These are phyloP conservation scores for Rhinoderma darwinii DNA, from an alignment of 2,113 vertebrate species.

Conservation along the genomic window DNA sequence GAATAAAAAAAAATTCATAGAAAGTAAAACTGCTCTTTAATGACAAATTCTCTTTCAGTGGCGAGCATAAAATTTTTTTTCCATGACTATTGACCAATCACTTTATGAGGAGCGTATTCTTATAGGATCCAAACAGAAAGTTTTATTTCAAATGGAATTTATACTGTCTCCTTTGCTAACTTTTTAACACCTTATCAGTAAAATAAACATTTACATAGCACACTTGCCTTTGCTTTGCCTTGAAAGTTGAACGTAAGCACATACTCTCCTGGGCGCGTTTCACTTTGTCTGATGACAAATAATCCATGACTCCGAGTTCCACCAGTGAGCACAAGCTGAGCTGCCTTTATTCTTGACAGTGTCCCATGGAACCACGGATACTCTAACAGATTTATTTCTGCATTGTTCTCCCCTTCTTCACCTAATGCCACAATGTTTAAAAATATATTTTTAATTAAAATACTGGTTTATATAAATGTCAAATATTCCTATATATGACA, in stretches of 20 bases:
- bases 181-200: too few relatives aligned
- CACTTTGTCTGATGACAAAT: slow-evolving; percentile 96
- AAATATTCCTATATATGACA: neutral
- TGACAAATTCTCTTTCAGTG: too few relatives aligned
- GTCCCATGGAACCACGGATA: slow-evolving; percentile 98
- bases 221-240: slow-evolving; percentile 93
- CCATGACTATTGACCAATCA: too few relatives aligned
- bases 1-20: too few relatives aligned
- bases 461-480: neutral
- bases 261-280: slow-evolving; percentile 92
- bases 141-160: too few relatives aligned
- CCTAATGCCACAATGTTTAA: slow-evolving; percentile 63
- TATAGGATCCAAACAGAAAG: too few relatives aligned
- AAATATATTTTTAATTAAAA: neutral
- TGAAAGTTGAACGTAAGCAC: slow-evolving; percentile 99
- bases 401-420: slow-evolving; percentile 66
- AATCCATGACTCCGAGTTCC: slow-evolving; percentile 89
- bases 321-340: slow-evolving; percentile 90
- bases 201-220: neutral
- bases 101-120: too few relatives aligned
- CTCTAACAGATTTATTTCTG: slow-evolving; percentile 77
- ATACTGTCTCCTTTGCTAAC: too few relatives aligned
- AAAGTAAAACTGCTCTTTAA: too few relatives aligned
- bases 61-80: too few relatives aligned
- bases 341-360: slow-evolving; percentile 87